Evolutionary conservation across 2,888 invertebrate species (phyloP), one percentile per base, ranked within the genome.

Genomic region (Eilema sororculum): DNA sequence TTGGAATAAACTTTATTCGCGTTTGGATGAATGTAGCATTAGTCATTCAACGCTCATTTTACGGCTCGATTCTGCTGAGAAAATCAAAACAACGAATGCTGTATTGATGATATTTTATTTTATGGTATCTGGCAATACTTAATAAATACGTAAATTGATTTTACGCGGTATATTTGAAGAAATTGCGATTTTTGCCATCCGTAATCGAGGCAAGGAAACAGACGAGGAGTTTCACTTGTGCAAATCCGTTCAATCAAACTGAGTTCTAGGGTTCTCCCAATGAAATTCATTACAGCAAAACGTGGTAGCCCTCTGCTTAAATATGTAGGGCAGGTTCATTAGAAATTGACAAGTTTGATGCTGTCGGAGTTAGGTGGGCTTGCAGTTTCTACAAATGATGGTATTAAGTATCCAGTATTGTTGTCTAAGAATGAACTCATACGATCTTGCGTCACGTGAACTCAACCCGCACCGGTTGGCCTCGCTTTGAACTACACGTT

Each of bases 341-440:
- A 4, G 57, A 57, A 59, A 59, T 37, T 37, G 41, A 33, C 24
- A 13, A 16, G 25, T 67, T 58, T 33, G 57, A 52, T 33, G 52
- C 65, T 63, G 60, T 65, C n/a, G 12, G 24, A 57, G 28, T 22
- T 9, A 33, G 61, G 62, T 65, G 46, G 60, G 59, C 59, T 57
- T n/a, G n/a, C 22, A 20, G 62, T 67, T 68, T 41, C 65, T 58
- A 62, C 58, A 62, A 68, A 72, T 62, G 72, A 67, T 65, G 65
- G 67, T 52, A 60, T 68, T 37, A 37, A 37, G 37, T 37, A 37
- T 37, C 13, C 37, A 37, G 37, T 64, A 67, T 81, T 82, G 86
- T 86, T 87, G 87, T 87, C 76, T 83, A 80, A 79, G 83, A 84
- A 87, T 91, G 89, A 91, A 91, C 88, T 92, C 91, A 92, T 90